phyloP scores from a whole-genome alignment of 2,888 invertebrate genomes.

The Luperina nickerlii region DNA sequence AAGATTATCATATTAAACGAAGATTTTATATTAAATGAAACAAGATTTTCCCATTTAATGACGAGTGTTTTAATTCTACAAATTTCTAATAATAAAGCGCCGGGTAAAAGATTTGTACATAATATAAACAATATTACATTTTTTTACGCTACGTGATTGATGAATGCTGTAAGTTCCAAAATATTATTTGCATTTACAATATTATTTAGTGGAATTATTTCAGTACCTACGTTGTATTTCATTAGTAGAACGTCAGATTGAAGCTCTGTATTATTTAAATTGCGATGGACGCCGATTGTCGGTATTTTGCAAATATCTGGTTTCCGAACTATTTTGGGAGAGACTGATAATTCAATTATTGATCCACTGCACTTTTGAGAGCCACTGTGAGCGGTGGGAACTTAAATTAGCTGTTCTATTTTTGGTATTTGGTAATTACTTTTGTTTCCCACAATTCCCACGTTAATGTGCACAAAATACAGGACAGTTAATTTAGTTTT shows the following conservation, averaged over 20 bases:
- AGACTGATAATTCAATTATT: constrained; percentile 4
- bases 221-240: constrained; percentile 23
- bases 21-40: constrained; percentile 5
- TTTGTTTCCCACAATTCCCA: no score
- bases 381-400: neutral
- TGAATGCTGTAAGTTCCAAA: constrained; percentile 14
- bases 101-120: neutral
- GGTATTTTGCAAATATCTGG: constrained; percentile 3
- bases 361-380: constrained; percentile 31
- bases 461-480: neutral
- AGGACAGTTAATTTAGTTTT: constrained; percentile 6
- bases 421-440: neutral
- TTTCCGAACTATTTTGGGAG: neutral
- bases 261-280: constrained; percentile 37
- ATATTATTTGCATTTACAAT: constrained; percentile 34
- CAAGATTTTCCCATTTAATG: constrained; percentile 2
- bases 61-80: constrained; percentile 14
- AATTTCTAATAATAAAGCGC: constrained; percentile 6
- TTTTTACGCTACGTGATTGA: constrained; percentile 17
- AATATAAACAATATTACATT: constrained; percentile 14
- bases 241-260: constrained; percentile 38
- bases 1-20: neutral
- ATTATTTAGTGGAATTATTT: constrained; percentile 29
- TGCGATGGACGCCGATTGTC: constrained; percentile 26
- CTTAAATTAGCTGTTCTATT: neutral